Base-by-base conservation (phyloP, 2,888 invertebrate species). In the Bembecia ichneumoniformis region DNA sequence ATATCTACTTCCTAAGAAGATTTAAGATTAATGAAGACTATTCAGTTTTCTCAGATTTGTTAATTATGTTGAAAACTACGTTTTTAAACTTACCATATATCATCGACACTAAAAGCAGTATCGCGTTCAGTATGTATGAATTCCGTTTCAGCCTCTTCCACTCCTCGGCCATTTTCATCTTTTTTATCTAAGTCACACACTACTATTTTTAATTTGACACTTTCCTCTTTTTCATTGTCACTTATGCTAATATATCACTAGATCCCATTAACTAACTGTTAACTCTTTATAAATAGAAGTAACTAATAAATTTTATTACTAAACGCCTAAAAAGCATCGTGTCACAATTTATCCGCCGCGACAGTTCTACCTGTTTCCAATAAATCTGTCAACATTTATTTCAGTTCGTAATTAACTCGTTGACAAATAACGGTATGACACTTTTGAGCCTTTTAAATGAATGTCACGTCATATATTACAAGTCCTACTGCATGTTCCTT, bases 371-470 rank as follows among this genome's bases (percentile, higher is more conserved):
- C 62, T 66, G 70, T 61, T 68, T 61, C 60, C 65, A 76, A 68
- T 78, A 77, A 78, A 78, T 74, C 74, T 74, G 74, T 82, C 82
- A 77, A 68, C 77, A 70, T 75, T 71, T 71, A 75, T 74, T 70
- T 70, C 63, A 68, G 62, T 64, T 57, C 58, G 57, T 75, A 77
- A 82, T 82, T 79, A 83, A 78, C 75, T 63, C 73, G 77, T 69
- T 79, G 82, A 86, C 82, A 81, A 82, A 84, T 81, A 69, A 71
- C 71, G 67, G 71, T 74, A 78, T 68, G 78, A 74, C 77, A 78
- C 70, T 68, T 63, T 28, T 66, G 60, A 64, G 62, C 58, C 64
- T 67, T 66, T 73, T 64, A 77, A 76, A 76, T 70, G 66, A 74
- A 76, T 76, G 78, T 67, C 72, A 57, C 66, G 61, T 66, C 73